Percentiles rank a stretch among this genome's conserved stretches.
Evolutionary conservation across 2,797 vertebrate species (phyloP).

Genomic region (Serranus cabrilla): DNA sequence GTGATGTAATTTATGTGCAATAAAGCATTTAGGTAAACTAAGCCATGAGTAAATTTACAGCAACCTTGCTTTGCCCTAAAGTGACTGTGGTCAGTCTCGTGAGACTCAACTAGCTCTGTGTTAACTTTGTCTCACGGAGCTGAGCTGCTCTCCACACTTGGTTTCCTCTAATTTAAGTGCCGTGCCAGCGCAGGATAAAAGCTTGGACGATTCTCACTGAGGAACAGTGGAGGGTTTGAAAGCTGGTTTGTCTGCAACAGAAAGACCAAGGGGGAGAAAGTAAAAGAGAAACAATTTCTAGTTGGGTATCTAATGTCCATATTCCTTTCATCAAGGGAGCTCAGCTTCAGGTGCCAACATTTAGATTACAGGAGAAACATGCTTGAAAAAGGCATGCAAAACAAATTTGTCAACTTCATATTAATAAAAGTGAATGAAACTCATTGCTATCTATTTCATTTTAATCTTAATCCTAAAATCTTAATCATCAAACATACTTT

Average conservation of each 20-base stretch:
- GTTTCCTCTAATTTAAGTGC: slow-evolving; percentile 47
- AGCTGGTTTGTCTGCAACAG: slow-evolving; percentile 11
- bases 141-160: slow-evolving; percentile 24
- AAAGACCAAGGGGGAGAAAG: neutral
- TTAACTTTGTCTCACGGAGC: slow-evolving; percentile 38
- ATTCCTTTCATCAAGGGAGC: neutral
- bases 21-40: slow-evolving; percentile 7
- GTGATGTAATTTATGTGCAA: slow-evolving; percentile 37
- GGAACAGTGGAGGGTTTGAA: neutral
- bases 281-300: neutral
- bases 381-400: neutral
- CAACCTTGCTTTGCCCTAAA: neutral
- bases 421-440: neutral
- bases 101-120: slow-evolving; percentile 25
- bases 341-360: neutral
- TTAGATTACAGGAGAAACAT: neutral
- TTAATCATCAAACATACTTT: neutral
- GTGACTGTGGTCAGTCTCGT: slow-evolving; percentile 18
- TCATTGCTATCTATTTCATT: neutral
- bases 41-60: slow-evolving; percentile 8
- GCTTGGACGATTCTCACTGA: slow-evolving; percentile 21
- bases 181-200: slow-evolving; percentile 32
- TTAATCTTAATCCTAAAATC: neutral
- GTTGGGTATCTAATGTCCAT: neutral
- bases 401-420: neutral